Conservation (phyloP, 2,797 vertebrate genomes). For the Tolypeutes matacus region DNA sequence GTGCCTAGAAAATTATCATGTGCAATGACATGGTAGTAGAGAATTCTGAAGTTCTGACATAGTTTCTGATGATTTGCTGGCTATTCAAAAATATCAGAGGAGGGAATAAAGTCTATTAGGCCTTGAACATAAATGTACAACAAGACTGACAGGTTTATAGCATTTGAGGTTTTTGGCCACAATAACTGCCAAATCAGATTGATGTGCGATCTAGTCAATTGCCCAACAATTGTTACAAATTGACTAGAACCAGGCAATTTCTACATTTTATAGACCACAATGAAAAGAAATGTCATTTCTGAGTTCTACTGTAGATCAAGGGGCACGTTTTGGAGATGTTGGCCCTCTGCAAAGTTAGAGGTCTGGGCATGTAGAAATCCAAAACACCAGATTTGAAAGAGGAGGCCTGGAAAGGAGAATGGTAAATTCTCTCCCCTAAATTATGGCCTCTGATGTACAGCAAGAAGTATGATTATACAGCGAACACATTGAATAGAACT, state of each 20-base stretch:
- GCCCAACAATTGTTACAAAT: slow-evolving; percentile 53
- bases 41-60: slow-evolving; percentile 62
- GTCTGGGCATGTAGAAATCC: neutral
- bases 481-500: neutral
- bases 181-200: slow-evolving; percentile 70
- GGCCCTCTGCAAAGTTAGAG: neutral
- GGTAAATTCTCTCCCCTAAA: neutral
- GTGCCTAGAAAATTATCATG: slow-evolving; percentile 49
- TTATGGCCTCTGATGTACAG: neutral
- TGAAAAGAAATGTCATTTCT: slow-evolving; percentile 64
- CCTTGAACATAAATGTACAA: slow-evolving; percentile 42
- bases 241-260: slow-evolving; percentile 66
- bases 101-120: neutral
- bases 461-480: neutral
- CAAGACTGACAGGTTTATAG: slow-evolving; percentile 57
- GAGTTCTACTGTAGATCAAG: neutral
- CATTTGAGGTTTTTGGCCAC: slow-evolving; percentile 7
- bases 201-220: slow-evolving; percentile 62
- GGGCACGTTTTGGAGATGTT: neutral
- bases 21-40: slow-evolving; percentile 22
- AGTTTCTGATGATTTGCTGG: slow-evolving; percentile 34
- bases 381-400: neutral
- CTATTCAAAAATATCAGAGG: slow-evolving; percentile 59
- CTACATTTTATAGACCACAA: slow-evolving; percentile 62
- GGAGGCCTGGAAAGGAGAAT: neutral